phyloP scores from a whole-genome alignment of 2,888 invertebrate species.

The Hirtodrosophila trivittata region DNA sequence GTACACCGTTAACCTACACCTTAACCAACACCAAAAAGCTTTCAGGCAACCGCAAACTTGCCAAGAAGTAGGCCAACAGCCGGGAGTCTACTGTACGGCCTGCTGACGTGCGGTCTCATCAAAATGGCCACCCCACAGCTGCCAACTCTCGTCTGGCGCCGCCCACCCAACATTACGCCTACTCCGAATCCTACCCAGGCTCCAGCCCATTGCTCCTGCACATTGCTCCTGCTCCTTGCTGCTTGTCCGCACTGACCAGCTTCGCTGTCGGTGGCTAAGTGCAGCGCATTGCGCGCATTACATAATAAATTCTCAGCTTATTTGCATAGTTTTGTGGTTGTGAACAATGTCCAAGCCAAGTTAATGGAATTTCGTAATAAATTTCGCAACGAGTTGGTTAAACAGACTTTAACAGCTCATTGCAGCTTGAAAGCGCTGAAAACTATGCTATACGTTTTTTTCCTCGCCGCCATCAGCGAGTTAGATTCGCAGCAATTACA shows the following conservation, averaged over 20 bases:
- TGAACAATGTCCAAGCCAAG: constrained; percentile 71
- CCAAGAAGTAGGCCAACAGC: constrained; percentile 64
- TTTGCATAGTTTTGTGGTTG: constrained; percentile 78
- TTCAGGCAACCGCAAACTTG: constrained; percentile 56
- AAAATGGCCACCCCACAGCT: constrained; percentile 36
- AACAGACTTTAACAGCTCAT: constrained; percentile 65
- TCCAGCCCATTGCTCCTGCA: too few relatives aligned
- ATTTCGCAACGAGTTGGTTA: constrained; percentile 68
- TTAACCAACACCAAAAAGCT: constrained; percentile 57
- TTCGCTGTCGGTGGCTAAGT: constrained; percentile 39
- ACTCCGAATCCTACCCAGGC: too few relatives aligned
- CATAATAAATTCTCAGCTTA: constrained; percentile 77
- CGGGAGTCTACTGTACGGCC: constrained; percentile 25
- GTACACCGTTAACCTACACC: constrained; percentile 38
- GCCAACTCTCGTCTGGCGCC: too few relatives aligned
- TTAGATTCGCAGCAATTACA: constrained; percentile 64
- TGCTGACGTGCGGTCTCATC: constrained; percentile 69
- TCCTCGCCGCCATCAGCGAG: constrained; percentile 2
- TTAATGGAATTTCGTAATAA: constrained; percentile 79
- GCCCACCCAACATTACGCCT: too few relatives aligned
- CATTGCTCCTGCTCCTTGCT: too few relatives aligned
- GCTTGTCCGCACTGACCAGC: constrained; percentile 6
- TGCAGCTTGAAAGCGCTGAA: constrained; percentile 46
- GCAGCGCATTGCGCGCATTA: constrained; percentile 71
- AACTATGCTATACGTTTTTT: constrained; percentile 41